Evolutionary conservation across 2,113 vertebrate genomes (phyloP).

Genomic region (Serilophus lunatus): DNA sequence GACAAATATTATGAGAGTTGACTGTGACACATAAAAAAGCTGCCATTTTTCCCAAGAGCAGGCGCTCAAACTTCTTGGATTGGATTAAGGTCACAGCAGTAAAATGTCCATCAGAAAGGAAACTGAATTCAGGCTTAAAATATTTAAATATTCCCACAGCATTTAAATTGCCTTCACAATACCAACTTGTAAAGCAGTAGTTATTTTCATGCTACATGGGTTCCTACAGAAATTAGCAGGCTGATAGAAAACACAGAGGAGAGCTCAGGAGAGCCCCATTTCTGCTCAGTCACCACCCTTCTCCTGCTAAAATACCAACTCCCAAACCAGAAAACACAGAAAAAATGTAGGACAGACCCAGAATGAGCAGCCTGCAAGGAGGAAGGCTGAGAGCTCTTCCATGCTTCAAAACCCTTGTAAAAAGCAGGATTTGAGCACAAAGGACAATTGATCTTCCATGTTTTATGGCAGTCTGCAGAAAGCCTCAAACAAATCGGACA

Average conservation of each 20-base stretch:
- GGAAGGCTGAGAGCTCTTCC: not conserved
- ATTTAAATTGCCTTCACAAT: not conserved
- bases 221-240: not conserved
- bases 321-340: not conserved
- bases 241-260: not conserved
- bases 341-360: not conserved
- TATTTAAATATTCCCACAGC: not conserved
- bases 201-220: not conserved
- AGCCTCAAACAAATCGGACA: not conserved
- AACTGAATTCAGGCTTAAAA: not conserved
- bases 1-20: not conserved
- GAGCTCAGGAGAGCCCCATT: not conserved
- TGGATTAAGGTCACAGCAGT: slow-evolving; percentile 13
- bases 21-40: not conserved
- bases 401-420: not conserved
- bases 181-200: not conserved
- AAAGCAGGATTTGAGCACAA: not conserved
- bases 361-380: not conserved
- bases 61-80: not conserved
- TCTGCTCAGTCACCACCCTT: not conserved
- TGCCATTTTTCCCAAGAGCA: slow-evolving; percentile 12
- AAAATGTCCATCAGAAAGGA: not conserved
- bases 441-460: not conserved
- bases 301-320: not conserved
- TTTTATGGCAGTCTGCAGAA: not conserved